Evolutionary conservation across 2,888 invertebrate genomes (phyloP), one percentile per base, ranked within the genome.

Genomic region (Acleris literana): DNA sequence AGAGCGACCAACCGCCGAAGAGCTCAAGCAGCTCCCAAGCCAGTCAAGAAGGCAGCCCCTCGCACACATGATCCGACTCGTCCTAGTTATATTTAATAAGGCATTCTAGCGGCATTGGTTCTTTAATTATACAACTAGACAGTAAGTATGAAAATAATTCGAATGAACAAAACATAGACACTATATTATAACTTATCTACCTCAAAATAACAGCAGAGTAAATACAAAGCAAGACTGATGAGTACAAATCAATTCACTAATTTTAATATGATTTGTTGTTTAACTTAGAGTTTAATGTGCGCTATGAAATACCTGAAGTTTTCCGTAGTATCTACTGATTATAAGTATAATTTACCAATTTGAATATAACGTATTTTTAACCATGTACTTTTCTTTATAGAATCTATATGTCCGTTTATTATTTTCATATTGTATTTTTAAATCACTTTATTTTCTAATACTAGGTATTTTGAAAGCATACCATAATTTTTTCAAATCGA

Each of bases 181-280:
- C 60, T 63, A 63, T 68, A 70, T 72, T 67, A 67, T 44, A 57
- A 76, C 75, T 77, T 69, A 76, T 72, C 82, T 89, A 90, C 89
- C 89, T 90, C 88, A 85, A 39, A 17, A 44, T 11, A 33, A 17
- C 17, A 68, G 71, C 66, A 71, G 57, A 69, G 68, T 70, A 49
- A 72, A 72, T 70, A 65, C 63, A 80, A 82, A 74, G 82, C 80
- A 91, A 92, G 92, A 92, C 91, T 92, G 92, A 92, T 84, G 81
- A 82, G 86, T 90, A 90, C 88, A 88, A 90, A 89, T 61, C 86
- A 83, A 86, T 82, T 80, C 77, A 78, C 73, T 84, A 87, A 86
- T 87, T 86, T 86, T 86, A 88, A 81, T 80, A 76, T 79, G 83
- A 82, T 78, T 82, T 83, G 84, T 81, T 83, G 75, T 56, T 29